Base-by-base conservation (phyloP, 2,797 vertebrate species). In the Adelosebastes latens region DNA sequence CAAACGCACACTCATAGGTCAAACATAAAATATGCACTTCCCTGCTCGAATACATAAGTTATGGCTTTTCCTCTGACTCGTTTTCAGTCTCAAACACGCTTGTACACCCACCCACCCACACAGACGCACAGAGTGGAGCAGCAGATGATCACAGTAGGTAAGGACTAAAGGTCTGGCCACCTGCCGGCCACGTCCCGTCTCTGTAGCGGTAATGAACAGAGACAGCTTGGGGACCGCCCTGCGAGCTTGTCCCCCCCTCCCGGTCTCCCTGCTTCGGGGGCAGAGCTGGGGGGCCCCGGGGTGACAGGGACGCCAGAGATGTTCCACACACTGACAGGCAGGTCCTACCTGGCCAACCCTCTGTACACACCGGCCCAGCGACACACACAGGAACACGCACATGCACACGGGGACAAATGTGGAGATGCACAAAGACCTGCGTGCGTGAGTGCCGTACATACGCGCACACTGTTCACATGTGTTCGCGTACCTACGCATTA, bases 171-270 rank as follows among this genome's bases (percentile, higher is more conserved):
- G 97, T 97, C 97, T 95, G 95, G 92, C 93, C 97, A 96, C 96
- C 97, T 97, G 97, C 97, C 96, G 96, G 92, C 96, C 94, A 93
- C 93, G 95, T 97, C 94, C 96, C 95, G 88, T 96, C 95, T 96
- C 95, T 95, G 95, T 96, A 83, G 96, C 96, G 83, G 96, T 98
- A 99, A 99, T 98, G 97, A 98, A 98, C 95, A 96, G 93, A 96
- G 98, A 99, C 98, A 99, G 98, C 97, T 97, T 88, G 94, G 97
- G 96, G 97, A 97, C 96, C 92, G 74, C 88, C 96, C 96, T 84
- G 96, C 92, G 94, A 96, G 91, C 93, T 95, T 25, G 93, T 93
- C 96, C 95, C 88, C 87, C 87, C 89, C 94, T 93, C 95, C 92
- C 89, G 85, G 94, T 90, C 89, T 92, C 88, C 87, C 93, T 56